Base-by-base conservation (phyloP, 2,113 vertebrate species). In the Clarias gariepinus region DNA sequence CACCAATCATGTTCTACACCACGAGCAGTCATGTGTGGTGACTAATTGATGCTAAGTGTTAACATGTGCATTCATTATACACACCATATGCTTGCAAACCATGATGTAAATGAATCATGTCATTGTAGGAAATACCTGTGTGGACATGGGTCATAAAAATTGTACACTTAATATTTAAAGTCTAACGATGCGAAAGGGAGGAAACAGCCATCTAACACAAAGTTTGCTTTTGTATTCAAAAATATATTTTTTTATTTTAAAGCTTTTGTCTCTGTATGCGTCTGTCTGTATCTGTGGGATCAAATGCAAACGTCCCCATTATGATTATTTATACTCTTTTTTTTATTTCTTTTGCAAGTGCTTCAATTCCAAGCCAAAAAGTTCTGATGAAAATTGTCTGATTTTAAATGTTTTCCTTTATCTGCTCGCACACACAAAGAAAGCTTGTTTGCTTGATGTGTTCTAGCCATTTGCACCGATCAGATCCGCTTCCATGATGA, bases 161-260 rank as follows among this genome's bases (percentile, higher is more conserved):
- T 84, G 63, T 81, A 86, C 74, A 82, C 77, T 81, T 73, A 63
- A n/a, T 84, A 80, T 84, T 80, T 86, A 86, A 57, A 79, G 86
- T 23, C 83, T 23, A 52, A 82, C 16, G 8, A 76, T 23, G 25
- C 16, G n/a, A 76, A 86, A 69, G 57, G 87, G 81, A 81, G 85
- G 57, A 84, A 81, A 63, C 66, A 89, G 12, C 30, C 89, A 78
- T 92, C 89, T 92, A 85, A 86, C 89, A 85, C 87, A 88, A 86
- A 92, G 88, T 92, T 87, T 87, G 90, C 92, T 64, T 94, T 94
- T 94, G 82, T 94, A 94, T 82, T 91, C 47, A 87, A 3, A 36
- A 81, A 81, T 93, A 95, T n/a, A 95, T 94, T 63, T 61, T 52
- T 84, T 57, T 47, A 71, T 74, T 89, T 86, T 91, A 87, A 88